Percentiles rank a stretch among this genome's conserved stretches.
phyloP scores from a whole-genome alignment of 1,140 invertebrate genomes.

The Dolichoris vasculosae region DNA sequence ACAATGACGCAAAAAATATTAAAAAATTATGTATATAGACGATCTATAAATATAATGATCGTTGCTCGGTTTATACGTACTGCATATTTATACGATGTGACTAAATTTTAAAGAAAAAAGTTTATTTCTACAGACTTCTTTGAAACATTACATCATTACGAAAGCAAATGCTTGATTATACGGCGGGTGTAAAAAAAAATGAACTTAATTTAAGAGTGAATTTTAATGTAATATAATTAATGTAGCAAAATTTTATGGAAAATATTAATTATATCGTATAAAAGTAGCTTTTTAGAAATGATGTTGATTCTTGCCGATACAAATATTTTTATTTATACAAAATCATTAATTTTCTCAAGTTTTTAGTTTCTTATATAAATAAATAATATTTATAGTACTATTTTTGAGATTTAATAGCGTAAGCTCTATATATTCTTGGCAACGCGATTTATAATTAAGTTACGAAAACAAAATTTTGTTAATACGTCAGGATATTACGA shows the following conservation, averaged over 20 bases:
- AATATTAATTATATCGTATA: not conserved
- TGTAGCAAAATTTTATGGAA: not conserved
- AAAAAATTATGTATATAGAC: not conserved
- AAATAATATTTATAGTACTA: slow-evolving; percentile 20
- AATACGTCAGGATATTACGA: not conserved
- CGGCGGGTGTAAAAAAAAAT: not conserved
- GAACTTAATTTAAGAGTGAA: not conserved
- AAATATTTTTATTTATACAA: not conserved
- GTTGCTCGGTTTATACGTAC: not conserved
- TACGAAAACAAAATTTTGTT: not conserved
- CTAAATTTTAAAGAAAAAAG: slow-evolving; percentile 10
- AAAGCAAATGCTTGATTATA: not conserved
- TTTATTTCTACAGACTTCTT: not conserved
- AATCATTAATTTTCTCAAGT: not conserved
- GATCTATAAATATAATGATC: not conserved
- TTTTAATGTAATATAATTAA: not conserved
- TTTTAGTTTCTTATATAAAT: slow-evolving; percentile 13
- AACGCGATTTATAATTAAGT: not conserved
- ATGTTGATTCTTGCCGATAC: not conserved
- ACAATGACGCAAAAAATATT: not conserved
- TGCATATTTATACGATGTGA: not conserved
- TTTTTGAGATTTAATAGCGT: not conserved
- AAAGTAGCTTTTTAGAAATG: not conserved
- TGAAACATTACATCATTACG: slow-evolving; percentile 8
- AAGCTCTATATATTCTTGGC: slow-evolving; percentile 10